Percentiles rank a stretch among this genome's conserved stretches.
Evolutionary conservation across 1,140 invertebrate genomes (phyloP).

Genomic region (Caenorhabditis briggsae): DNA sequence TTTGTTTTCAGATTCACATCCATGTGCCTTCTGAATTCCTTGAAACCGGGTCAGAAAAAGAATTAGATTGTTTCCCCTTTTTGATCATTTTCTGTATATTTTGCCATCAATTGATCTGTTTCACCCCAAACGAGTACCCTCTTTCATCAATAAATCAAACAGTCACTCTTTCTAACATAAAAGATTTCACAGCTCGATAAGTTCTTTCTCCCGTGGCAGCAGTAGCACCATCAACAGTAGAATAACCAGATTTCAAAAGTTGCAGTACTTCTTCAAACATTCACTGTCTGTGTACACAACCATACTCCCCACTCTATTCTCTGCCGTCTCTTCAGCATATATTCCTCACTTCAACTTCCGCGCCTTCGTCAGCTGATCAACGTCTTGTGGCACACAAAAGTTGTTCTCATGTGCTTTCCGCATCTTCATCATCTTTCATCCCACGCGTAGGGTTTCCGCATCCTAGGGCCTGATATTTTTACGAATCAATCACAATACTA

Average conservation of each 20-base stretch:
- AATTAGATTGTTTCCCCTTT: not conserved
- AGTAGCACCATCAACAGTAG: not conserved
- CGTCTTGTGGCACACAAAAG: conserved; percentile 33
- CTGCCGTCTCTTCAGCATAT: not conserved
- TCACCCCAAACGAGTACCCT: conserved; percentile 32
- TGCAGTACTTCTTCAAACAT: conserved; percentile 50
- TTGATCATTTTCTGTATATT: conserved; percentile 8
- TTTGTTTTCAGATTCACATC: conserved; percentile 8
- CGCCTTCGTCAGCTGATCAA: conserved; percentile 33
- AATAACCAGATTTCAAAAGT: conserved; percentile 41
- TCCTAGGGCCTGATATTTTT: conserved; percentile 6
- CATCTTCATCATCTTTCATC: not conserved
- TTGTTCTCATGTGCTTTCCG: not conserved
- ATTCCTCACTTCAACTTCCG: not conserved
- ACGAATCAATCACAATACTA: conserved; percentile 1
- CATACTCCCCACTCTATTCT: conserved; percentile 31
- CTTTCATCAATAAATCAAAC: conserved; percentile 42
- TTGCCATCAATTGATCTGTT: conserved; percentile 11
- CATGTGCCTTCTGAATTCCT: conserved; percentile 9
- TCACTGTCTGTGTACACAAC: conserved; percentile 30
- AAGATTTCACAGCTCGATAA: conserved; percentile 53
- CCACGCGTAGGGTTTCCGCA: not conserved
- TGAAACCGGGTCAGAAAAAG: not conserved
- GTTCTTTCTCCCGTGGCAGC: not conserved
- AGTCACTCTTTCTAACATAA: conserved; percentile 6